Conservation (phyloP, 2,797 vertebrate species). For the Hypotaenidia philippensis region DNA sequence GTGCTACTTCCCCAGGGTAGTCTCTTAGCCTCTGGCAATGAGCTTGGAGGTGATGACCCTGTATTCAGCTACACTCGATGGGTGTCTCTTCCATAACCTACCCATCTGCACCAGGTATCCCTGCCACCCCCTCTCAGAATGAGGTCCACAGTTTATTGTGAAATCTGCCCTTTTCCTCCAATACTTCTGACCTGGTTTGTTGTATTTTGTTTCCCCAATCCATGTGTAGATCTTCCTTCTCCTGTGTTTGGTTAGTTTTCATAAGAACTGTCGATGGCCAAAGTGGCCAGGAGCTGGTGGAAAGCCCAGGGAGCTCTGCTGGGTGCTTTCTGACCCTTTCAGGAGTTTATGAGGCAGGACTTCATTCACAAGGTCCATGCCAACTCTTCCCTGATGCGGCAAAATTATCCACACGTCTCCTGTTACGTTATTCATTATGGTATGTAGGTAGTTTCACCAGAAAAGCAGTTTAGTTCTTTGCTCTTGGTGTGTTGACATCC, state of each 20-base stretch:
- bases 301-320: background rate
- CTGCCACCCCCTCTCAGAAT: background rate
- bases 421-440: background rate
- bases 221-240: background rate
- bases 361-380: background rate
- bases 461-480: background rate
- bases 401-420: background rate
- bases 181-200: background rate
- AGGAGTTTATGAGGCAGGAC: background rate
- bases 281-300: accelerated
- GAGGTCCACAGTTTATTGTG: background rate
- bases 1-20: background rate
- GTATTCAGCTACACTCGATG: background rate
- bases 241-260: background rate
- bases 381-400: background rate
- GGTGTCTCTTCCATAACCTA: background rate
- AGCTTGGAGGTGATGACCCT: background rate
- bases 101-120: background rate
- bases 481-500: background rate
- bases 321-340: background rate
- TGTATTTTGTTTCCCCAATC: background rate
- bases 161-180: background rate
- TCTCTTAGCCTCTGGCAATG: background rate
- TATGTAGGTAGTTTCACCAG: background rate
- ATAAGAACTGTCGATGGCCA: accelerated